A percentile compares a stretch with the other conserved stretches of the same genome.
Evolutionary conservation across 1,140 invertebrate species (phyloP).

Genomic region (Leptinotarsa lineolata): DNA sequence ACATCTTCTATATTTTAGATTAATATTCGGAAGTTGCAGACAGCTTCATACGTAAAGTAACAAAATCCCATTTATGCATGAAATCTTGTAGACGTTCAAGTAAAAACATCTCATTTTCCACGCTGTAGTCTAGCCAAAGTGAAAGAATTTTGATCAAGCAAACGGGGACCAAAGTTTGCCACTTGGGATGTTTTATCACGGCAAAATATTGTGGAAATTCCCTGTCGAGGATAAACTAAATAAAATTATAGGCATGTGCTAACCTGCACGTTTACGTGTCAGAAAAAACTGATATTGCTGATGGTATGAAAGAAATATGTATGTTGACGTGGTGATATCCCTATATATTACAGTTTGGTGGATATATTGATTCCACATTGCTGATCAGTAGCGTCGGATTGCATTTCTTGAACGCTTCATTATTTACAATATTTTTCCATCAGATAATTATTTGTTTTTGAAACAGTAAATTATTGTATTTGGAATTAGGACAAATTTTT

Average conservation of each 20-base stretch:
- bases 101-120: background rate
- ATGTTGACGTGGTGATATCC: background rate
- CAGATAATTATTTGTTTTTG: too few species aligned
- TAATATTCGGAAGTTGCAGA: background rate
- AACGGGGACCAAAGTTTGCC: background rate
- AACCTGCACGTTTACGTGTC: background rate
- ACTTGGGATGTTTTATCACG: slow-evolving; percentile 5
- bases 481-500: too few species aligned
- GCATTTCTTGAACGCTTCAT: too few species aligned
- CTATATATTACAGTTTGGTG: too few species aligned
- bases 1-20: background rate
- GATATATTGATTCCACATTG: too few species aligned
- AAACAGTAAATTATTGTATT: too few species aligned
- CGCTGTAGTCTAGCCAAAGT: background rate
- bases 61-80: background rate
- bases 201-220: slow-evolving; percentile 3
- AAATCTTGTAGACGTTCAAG: background rate
- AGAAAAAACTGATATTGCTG: background rate
- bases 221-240: slow-evolving; percentile 1
- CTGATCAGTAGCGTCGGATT: too few species aligned
- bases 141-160: slow-evolving; percentile 3
- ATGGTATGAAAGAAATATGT: background rate
- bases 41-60: background rate
- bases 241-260: background rate
- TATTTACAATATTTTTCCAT: too few species aligned